Conservation (phyloP, 1,140 invertebrate species). For the Hyles vespertilio region DNA sequence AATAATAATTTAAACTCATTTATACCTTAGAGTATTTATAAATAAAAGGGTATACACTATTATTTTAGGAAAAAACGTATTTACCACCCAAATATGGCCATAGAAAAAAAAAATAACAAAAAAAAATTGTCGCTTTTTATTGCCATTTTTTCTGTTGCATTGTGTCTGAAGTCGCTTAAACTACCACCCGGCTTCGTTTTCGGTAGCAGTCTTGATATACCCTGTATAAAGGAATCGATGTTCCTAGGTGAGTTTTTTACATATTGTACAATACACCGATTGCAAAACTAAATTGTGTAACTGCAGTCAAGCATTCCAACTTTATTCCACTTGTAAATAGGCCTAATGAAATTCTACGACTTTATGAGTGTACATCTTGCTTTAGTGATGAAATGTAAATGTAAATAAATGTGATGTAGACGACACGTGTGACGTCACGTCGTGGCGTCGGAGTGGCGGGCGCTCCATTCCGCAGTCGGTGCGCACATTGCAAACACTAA, state of each 20-base stretch:
- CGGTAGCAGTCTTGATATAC: too few species aligned
- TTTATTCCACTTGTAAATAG: constrained; percentile 75
- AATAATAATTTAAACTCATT: too few species aligned
- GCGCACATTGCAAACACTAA: constrained; percentile 39
- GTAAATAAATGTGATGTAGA: constrained; percentile 34
- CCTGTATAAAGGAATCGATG: constrained; percentile 64
- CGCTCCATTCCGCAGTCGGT: constrained; percentile 17
- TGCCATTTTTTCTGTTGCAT: too few species aligned
- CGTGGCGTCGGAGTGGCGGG: neutral
- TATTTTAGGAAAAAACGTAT: too few species aligned
- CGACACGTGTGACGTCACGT: neutral
- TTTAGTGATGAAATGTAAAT: constrained; percentile 64
- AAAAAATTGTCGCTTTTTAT: too few species aligned
- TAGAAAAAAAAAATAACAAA: too few species aligned
- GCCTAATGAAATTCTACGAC: constrained; percentile 64
- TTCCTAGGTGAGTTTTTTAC: constrained; percentile 63
- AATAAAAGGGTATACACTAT: too few species aligned
- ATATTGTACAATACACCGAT: constrained; percentile 53
- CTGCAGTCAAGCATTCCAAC: constrained; percentile 70
- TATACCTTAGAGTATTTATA: too few species aligned
- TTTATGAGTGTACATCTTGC: constrained; percentile 60
- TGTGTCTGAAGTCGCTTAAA: too few species aligned
- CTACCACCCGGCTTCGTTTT: too few species aligned
- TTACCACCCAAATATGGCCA: too few species aligned
- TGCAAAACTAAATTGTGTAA: constrained; percentile 55